Conservation (phyloP, 2,113 vertebrate genomes). For the Mastomys natalensis region DNA sequence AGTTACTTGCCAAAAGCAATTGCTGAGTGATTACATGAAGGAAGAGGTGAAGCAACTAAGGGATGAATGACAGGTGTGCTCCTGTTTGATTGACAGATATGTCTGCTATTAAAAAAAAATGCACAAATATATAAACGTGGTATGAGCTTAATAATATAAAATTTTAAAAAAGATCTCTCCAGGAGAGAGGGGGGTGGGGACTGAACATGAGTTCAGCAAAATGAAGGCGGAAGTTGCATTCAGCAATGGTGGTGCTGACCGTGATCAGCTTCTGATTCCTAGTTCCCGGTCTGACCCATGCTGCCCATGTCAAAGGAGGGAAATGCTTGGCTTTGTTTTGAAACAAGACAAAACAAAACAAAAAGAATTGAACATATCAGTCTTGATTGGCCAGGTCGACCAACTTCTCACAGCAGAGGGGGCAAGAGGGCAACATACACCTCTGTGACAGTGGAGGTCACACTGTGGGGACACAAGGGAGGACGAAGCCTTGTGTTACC, state of each 20-base stretch:
- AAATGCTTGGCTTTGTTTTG: neutral
- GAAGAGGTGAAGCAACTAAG: neutral
- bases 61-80: neutral
- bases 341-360: neutral
- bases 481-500: rapidly evolving
- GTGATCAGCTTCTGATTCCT: neutral
- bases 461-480: rapidly evolving
- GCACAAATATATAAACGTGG: no score
- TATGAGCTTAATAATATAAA: neutral
- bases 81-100: neutral
- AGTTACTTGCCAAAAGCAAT: neutral
- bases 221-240: neutral
- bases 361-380: neutral
- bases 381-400: neutral
- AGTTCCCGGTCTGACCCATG: neutral
- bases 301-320: neutral
- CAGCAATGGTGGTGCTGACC: neutral
- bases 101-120: neutral
- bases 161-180: neutral
- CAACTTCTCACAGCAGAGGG: neutral
- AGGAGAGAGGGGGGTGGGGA: neutral
- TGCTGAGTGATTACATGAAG: neutral
- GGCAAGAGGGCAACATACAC: neutral
- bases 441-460: neutral
- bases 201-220: neutral